Evolutionary conservation across 2,113 vertebrate genomes (phyloP).

Genomic region (Odobenus rosmarus): DNA sequence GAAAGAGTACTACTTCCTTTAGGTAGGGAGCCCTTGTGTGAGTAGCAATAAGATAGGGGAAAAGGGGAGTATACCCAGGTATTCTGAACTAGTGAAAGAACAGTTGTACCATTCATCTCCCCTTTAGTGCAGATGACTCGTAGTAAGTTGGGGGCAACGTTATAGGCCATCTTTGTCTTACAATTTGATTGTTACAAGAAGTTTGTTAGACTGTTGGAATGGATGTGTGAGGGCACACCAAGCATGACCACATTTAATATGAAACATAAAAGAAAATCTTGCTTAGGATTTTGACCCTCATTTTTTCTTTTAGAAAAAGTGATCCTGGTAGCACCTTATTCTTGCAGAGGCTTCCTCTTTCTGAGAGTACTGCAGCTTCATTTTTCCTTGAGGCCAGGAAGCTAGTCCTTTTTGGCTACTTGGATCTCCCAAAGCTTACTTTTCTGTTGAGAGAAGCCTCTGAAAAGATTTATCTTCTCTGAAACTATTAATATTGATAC

Average conservation of each 20-base stretch:
- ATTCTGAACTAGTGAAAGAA: background rate
- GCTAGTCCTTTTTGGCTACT: background rate
- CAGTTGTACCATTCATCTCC: background rate
- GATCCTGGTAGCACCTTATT: background rate
- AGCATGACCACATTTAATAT: background rate
- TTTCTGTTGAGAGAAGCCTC: background rate
- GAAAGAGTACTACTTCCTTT: background rate
- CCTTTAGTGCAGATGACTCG: background rate
- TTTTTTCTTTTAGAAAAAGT: background rate
- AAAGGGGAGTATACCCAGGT: background rate
- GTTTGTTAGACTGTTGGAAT: background rate
- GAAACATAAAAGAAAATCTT: background rate
- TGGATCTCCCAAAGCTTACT: background rate
- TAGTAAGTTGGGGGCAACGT: background rate
- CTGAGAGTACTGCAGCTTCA: background rate
- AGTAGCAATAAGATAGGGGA: background rate
- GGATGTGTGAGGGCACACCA: background rate
- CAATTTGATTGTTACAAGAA: background rate
- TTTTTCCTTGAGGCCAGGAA: background rate
- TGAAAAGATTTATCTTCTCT: background rate
- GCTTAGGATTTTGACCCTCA: background rate
- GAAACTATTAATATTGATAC: background rate
- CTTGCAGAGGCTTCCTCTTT: background rate
- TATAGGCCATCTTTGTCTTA: background rate
- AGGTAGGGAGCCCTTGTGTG: background rate